Base-by-base conservation (phyloP, 1,140 invertebrate species). In the Episyrphus balteatus region DNA sequence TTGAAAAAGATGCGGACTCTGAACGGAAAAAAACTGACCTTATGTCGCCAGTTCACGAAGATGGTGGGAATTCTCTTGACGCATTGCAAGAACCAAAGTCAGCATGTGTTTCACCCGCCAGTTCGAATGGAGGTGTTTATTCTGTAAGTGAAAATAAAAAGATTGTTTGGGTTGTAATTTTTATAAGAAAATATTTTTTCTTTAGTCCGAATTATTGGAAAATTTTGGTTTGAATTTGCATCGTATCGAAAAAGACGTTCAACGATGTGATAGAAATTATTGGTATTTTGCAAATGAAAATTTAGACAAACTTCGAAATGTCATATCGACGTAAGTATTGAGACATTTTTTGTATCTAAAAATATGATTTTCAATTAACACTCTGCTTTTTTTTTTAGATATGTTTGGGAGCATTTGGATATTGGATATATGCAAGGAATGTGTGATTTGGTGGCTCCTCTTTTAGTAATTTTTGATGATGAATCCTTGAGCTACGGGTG, bases 161-260 rank as follows among this genome's bases (percentile, higher is more conserved):
- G n/a, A 36, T 8, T 15, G 3, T 36, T n/a, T 36, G 10, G 5
- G 34, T 36, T 8, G n/a, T n/a, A n/a, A 30, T 18, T 44, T 47
- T 43, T 12, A 2, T 14, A 31, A 36, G 31, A 15, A 31, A 21
- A 26, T 42, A 18, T 18, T 15, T 3, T 15, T 41, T 41, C 71
- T 73, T 33, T 59, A 88, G 83, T 77, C 75, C 45, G 88, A 92
- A 60, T 62, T 93, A 32, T 70, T 95, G 18, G 88, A 94, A 55
- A 79, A 77, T 42, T 95, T 95, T 56, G 88, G 86, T 0, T 65
- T 92, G 17, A 97, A 96, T 70, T 65, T 94, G 1, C 90, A 94
- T 70, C 75, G 90, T 21, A 94, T 95, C 50, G 91, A 95, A 61
- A 95, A 95, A 66, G 91, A 95, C 68, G 91, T 94, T 1, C 86